These are phyloP conservation scores for Hypolimnas misippus DNA, from an alignment of 2,888 invertebrate species.

Conservation along the genomic window DNA sequence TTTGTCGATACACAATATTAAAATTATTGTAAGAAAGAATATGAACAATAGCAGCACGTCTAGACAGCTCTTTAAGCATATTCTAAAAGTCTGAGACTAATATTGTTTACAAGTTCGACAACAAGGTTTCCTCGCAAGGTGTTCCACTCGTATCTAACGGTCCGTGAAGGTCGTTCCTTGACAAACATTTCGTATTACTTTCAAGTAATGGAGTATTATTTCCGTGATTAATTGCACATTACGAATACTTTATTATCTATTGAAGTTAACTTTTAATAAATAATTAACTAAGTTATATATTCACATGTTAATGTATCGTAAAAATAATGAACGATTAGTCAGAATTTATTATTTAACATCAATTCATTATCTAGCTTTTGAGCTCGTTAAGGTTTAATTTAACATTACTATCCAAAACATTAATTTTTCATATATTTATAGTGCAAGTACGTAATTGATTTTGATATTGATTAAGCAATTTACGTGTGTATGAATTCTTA, in stretches of 20 bases:
- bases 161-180: constrained; percentile 24
- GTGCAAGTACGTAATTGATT: no score
- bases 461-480: no score
- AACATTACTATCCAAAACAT: no score
- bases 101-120: constrained; percentile 10
- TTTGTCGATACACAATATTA: no score
- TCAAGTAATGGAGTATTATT: constrained; percentile 16
- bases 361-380: no score
- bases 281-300: neutral
- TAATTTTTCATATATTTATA: no score
- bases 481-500: no score
- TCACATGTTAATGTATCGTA: neutral
- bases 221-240: constrained; percentile 8
- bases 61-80: neutral
- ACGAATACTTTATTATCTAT: constrained; percentile 7
- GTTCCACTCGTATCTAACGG: constrained; percentile 18
- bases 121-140: constrained; percentile 23
- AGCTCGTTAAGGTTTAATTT: no score
- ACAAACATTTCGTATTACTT: constrained; percentile 26
- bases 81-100: no score
- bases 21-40: no score
- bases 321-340: neutral
- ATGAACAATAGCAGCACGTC: no score
- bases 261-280: neutral
- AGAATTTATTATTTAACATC: neutral